These are phyloP conservation scores for Acanthosepion esculentum DNA, from an alignment of 2,888 invertebrate genomes.

Conservation along the genomic window DNA sequence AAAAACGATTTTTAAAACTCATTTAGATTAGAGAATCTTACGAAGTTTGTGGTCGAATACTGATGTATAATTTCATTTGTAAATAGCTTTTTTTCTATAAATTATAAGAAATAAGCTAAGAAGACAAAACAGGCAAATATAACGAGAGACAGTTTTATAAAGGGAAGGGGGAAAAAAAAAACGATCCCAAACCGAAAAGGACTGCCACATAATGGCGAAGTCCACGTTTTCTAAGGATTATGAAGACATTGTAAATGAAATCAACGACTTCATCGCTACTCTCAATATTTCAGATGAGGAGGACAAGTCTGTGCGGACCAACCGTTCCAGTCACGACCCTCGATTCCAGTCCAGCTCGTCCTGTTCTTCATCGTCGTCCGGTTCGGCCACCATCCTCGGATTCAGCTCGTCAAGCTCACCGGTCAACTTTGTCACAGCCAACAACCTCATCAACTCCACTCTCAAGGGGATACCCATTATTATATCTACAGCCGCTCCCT, in stretches of 20 bases:
- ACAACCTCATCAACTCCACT: constrained; percentile 35
- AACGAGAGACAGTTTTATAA: not conserved
- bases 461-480: constrained; percentile 35
- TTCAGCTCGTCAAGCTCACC: not conserved
- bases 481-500: not conserved
- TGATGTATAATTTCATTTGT: not conserved
- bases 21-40: not conserved
- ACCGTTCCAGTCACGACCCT: constrained; percentile 49
- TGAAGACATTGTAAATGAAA: constrained; percentile 69
- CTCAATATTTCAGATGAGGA: constrained; percentile 60
- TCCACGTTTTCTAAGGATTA: constrained; percentile 66
- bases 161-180: too few species aligned
- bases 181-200: constrained; percentile 8
- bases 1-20: not conserved
- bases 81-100: not conserved
- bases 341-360: constrained; percentile 47
- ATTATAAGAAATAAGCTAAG: not conserved
- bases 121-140: not conserved
- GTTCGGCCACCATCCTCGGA: not conserved
- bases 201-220: constrained; percentile 55
- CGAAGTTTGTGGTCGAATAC: not conserved
- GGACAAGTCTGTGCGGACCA: not conserved
- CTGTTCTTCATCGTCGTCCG: not conserved
- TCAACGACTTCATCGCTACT: constrained; percentile 68
- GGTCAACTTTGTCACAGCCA: constrained; percentile 45